Evolutionary conservation across 2,888 invertebrate species (phyloP), one percentile per base, ranked within the genome.

Genomic region (Hypomecis punctinalis): DNA sequence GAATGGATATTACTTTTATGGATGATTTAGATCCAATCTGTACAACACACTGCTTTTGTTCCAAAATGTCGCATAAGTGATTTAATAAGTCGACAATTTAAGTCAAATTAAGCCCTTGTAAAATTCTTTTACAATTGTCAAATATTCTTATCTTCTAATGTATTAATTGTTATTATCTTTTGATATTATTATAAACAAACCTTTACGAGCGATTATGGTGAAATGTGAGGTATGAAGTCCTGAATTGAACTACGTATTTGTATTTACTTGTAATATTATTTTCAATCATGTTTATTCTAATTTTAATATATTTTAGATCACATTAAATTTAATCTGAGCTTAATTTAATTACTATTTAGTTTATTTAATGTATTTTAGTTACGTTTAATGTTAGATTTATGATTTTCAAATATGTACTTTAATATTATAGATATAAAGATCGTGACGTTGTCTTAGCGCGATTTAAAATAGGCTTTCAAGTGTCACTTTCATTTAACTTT

Each of bases 311-410:
- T 61, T n/a, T 56, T 56, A 64, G 55, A 63, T 68, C 64, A 68
- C 65, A 68, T 52, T 63, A 58, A 61, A 54, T 51, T 60, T 66
- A 65, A 62, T 58, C 58, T 53, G 68, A 68, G 65, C 65, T 68
- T 65, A 65, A 65, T 59, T 63, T 62, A 57, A 58, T 65, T 63
- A 37, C 43, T 66, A 42, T 40, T 61, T 66, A 66, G 59, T 49
- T 60, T 59, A 61, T 63, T 62, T 49, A 63, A 66, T 53, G 49
- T 61, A 53, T 56, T 48, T 62, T 53, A 68, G 57, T 63, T 63
- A 61, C 8, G 57, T 61, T 57, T 61, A 57, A 53, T 43, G 13
- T 53, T 61, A 61, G 61, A 13, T 57, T 57, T 61, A 52, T 51
- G 36, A 35, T 56, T 47, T 52, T 57, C 6, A 45, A 51, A 63